Evolutionary conservation across 2,797 vertebrate genomes (phyloP).

Genomic region (Rhodeus uyekii): DNA sequence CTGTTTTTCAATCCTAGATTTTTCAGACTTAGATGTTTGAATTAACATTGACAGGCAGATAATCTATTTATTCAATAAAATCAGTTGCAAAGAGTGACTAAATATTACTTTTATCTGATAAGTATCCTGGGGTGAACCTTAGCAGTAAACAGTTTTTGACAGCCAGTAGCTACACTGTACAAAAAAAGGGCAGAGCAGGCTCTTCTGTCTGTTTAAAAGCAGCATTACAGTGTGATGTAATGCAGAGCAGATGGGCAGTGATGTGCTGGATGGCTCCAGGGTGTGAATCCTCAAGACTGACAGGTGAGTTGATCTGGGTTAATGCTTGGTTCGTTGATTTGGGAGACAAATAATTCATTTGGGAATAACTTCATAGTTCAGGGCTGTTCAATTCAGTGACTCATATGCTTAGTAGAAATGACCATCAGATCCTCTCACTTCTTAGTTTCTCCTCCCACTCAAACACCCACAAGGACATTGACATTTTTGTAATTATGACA

Average conservation of each 20-base stretch:
- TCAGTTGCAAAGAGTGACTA: background rate
- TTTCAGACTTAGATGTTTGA: background rate
- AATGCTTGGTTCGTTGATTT: constrained; percentile 52
- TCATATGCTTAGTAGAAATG: constrained; percentile 42
- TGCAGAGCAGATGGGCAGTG: constrained; percentile 37
- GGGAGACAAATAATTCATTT: constrained; percentile 31
- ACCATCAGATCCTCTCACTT: constrained; percentile 33
- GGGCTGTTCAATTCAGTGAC: constrained; percentile 42
- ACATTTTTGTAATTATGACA: background rate
- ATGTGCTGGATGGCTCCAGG: constrained; percentile 43
- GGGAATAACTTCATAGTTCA: constrained; percentile 26
- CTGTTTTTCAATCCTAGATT: background rate
- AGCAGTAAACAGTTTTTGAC: background rate
- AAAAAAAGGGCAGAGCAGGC: background rate
- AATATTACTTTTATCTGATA: background rate
- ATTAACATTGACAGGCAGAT: background rate
- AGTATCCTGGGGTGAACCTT: background rate
- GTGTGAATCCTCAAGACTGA: constrained; percentile 49
- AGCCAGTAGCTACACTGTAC: background rate
- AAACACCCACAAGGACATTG: background rate
- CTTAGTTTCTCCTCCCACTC: constrained; percentile 7
- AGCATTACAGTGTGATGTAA: constrained; percentile 17
- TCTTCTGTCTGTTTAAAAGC: background rate
- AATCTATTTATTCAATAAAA: background rate
- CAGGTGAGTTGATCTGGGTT: constrained; percentile 55